Evolutionary conservation across 2,888 invertebrate species (phyloP).

Genomic region (Tipula vernalis): DNA sequence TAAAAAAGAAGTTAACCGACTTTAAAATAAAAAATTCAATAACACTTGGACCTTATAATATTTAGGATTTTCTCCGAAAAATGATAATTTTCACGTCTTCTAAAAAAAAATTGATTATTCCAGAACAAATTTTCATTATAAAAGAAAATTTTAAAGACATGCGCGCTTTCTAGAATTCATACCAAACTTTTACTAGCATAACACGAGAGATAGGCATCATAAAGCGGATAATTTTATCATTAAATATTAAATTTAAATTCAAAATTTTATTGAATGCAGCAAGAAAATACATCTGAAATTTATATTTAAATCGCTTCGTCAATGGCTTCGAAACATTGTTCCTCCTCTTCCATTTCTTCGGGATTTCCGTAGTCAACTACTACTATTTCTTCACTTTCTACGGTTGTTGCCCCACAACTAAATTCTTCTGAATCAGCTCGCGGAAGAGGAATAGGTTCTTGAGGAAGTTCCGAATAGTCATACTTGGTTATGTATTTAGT

Average conservation of each 20-base stretch:
- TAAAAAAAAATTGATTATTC: background rate
- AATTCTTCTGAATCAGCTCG: slow-evolving; percentile 45
- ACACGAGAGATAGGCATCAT: background rate
- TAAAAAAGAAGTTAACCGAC: background rate
- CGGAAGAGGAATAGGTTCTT: slow-evolving; percentile 52
- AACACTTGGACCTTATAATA: background rate
- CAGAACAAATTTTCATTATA: background rate
- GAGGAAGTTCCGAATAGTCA: slow-evolving; percentile 54
- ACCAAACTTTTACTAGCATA: background rate
- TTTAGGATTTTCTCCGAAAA: background rate
- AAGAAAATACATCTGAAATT: background rate
- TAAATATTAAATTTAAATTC: background rate
- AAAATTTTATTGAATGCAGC: background rate
- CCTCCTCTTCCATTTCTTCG: background rate
- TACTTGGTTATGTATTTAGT: slow-evolving; percentile 54
- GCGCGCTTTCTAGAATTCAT: background rate
- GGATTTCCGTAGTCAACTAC: background rate
- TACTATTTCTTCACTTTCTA: slow-evolving; percentile 16
- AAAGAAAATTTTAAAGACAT: background rate
- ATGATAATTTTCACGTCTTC: background rate
- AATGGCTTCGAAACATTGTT: background rate
- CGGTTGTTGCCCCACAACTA: slow-evolving; percentile 25
- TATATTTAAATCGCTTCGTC: background rate
- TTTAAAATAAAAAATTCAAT: background rate
- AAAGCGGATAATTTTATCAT: background rate